Evolutionary conservation across 2,113 vertebrate species (phyloP).

Genomic region (Martes martes): DNA sequence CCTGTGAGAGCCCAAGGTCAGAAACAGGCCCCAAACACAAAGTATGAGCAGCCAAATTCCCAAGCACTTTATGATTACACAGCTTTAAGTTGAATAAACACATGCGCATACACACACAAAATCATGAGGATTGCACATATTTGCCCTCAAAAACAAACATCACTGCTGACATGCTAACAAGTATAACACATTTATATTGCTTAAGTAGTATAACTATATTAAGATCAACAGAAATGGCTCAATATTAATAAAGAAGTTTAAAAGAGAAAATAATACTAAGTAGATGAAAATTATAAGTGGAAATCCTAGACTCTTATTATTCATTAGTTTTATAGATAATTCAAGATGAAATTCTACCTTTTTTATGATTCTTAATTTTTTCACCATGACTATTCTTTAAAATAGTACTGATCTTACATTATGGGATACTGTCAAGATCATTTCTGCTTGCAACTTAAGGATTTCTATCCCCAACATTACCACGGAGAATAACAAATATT

Average conservation of each 20-base stretch:
- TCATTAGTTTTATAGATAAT: neutral
- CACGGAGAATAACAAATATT: neutral
- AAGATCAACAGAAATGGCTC: neutral
- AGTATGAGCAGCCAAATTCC: neutral
- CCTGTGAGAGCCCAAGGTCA: slow-evolving; percentile 21
- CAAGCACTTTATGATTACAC: neutral
- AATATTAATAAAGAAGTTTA: slow-evolving; percentile 17
- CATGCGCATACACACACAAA: neutral
- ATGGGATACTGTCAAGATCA: neutral
- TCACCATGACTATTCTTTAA: neutral
- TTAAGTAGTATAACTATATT: neutral
- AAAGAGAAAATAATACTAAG: neutral
- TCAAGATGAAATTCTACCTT: neutral
- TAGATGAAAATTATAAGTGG: neutral
- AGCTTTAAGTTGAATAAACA: neutral
- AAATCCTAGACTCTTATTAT: neutral
- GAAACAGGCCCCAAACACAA: neutral
- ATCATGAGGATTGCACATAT: neutral
- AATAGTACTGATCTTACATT: neutral
- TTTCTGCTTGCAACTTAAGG: neutral
- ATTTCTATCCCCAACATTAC: neutral
- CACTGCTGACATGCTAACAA: neutral
- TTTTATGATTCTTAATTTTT: neutral
- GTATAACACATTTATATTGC: neutral
- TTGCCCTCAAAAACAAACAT: slow-evolving; percentile 14